These are phyloP conservation scores for Sipha maydis DNA, from an alignment of 2,888 invertebrate genomes.

Conservation along the genomic window DNA sequence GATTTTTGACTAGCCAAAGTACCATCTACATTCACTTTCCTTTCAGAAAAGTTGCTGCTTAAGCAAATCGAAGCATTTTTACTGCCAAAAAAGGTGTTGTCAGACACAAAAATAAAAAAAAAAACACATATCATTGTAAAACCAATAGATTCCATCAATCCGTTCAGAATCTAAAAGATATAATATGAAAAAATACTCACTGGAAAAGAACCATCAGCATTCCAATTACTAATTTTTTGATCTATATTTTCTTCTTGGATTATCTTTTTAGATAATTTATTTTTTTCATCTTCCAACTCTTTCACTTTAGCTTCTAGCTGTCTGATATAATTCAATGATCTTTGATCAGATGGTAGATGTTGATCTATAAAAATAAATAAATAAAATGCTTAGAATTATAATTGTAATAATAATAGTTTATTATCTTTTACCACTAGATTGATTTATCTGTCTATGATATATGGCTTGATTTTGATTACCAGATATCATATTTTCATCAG, in stretches of 20 bases:
- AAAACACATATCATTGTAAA: too few relatives aligned
- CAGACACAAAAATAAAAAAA: too few relatives aligned
- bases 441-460: slow-evolving; percentile 60
- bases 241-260: slow-evolving; percentile 65
- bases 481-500: slow-evolving; percentile 75
- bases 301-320: slow-evolving; percentile 88
- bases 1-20: too few relatives aligned
- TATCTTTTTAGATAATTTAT: slow-evolving; percentile 71
- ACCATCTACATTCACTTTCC: too few relatives aligned
- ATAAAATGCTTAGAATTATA: neutral
- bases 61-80: too few relatives aligned
- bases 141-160: too few relatives aligned
- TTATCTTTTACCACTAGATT: slow-evolving; percentile 41
- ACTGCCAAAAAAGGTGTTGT: too few relatives aligned
- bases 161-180: too few relatives aligned
- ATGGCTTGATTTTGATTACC: slow-evolving; percentile 65
- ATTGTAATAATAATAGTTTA: slow-evolving; percentile 3
- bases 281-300: slow-evolving; percentile 83
- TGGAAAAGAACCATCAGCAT: slow-evolving; percentile 51
- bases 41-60: too few relatives aligned
- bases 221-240: slow-evolving; percentile 55
- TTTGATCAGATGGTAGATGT: slow-evolving; percentile 71
- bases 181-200: slow-evolving; percentile 14
- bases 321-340: slow-evolving; percentile 83
- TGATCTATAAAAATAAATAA: slow-evolving; percentile 34